Evolutionary conservation across 2,888 invertebrate genomes (phyloP).

Genomic region (Hydraecia micacea): DNA sequence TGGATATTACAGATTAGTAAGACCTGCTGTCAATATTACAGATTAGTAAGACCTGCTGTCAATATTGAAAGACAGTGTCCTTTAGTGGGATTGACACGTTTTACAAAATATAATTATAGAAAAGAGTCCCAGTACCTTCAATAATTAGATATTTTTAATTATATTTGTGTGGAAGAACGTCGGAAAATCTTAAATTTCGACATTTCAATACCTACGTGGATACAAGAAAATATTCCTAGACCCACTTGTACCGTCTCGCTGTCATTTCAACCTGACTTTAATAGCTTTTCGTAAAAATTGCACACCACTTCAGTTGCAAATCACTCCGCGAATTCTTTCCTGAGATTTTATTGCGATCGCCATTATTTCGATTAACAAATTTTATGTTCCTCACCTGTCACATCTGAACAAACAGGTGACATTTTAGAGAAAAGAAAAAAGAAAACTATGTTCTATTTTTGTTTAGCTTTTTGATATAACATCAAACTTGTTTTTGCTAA

Average conservation of each 20-base stretch:
- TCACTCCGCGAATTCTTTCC: conserved; percentile 48
- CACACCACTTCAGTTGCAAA: conserved; percentile 49
- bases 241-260: conserved; percentile 29
- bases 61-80: too few relatives aligned
- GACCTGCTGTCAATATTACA: too few relatives aligned
- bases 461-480: background rate
- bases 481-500: too few relatives aligned
- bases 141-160: background rate
- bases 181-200: background rate
- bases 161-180: background rate
- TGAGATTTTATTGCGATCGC: conserved; percentile 44
- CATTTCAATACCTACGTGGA: background rate
- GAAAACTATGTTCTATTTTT: background rate
- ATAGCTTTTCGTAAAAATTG: conserved; percentile 51
- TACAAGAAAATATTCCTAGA: conserved; percentile 15
- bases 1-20: too few relatives aligned
- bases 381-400: conserved; percentile 39
- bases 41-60: too few relatives aligned
- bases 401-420: conserved; percentile 1
- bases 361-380: conserved; percentile 52
- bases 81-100: too few relatives aligned
- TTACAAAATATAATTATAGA: too few relatives aligned
- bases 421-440: conserved; percentile 10
- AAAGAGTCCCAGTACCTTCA: too few relatives aligned
- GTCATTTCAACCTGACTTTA: conserved; percentile 49